Conservation (phyloP, 2,888 invertebrate genomes). For the Dasypolia templi region DNA sequence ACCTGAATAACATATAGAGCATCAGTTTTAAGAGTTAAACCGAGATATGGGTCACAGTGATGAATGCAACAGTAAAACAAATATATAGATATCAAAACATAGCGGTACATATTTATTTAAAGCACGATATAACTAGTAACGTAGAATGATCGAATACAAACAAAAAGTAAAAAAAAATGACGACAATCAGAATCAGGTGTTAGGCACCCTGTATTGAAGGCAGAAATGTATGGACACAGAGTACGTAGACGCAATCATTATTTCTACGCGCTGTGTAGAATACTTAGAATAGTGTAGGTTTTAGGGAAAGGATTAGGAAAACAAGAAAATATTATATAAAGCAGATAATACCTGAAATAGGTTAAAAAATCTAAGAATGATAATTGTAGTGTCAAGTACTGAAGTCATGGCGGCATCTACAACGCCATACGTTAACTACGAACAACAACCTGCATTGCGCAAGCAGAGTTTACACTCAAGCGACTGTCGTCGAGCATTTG, state of each 20-base stretch:
- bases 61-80: background rate
- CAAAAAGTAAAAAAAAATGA: too few relatives aligned
- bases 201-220: background rate
- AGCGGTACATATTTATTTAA: background rate
- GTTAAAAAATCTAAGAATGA: background rate
- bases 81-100: background rate
- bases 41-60: conserved; percentile 13
- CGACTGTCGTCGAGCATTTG: too few relatives aligned
- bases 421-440: too few relatives aligned
- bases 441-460: too few relatives aligned
- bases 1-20: conserved; percentile 27
- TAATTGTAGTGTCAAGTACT: too few relatives aligned
- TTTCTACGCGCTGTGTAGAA: background rate
- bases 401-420: too few relatives aligned
- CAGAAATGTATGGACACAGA: background rate
- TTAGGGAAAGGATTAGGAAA: background rate
- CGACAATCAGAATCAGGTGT: background rate
- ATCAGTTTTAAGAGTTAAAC: conserved; percentile 25
- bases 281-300: background rate
- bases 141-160: background rate
- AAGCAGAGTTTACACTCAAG: too few relatives aligned
- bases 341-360: background rate
- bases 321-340: background rate
- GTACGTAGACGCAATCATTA: background rate
- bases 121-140: background rate